Percentiles rank a stretch among this genome's conserved stretches.
These are phyloP conservation scores for Drosophila infuscata DNA, from an alignment of 2,888 invertebrate species.

Conservation along the genomic window DNA sequence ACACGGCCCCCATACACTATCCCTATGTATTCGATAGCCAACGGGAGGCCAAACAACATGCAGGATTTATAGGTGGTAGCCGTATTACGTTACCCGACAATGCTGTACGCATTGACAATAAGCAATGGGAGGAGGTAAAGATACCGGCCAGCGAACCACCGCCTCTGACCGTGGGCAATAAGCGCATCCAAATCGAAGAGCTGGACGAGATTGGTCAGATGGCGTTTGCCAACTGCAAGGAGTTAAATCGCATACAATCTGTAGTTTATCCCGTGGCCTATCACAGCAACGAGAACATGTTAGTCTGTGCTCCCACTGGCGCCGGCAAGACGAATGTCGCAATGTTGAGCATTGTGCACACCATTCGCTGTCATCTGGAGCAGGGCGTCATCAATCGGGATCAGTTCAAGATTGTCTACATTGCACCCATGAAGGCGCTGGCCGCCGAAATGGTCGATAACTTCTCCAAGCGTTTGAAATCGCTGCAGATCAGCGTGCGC, in stretches of 20 bases:
- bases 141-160: conserved; percentile 90
- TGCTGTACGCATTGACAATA: conserved; percentile 89
- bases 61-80: conserved; percentile 91
- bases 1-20: conserved; percentile 87
- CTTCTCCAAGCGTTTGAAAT: conserved; percentile 92
- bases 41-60: conserved; percentile 87
- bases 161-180: conserved; percentile 88
- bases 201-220: conserved; percentile 92
- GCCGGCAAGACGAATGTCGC: conserved; percentile 99
- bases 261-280: conserved; percentile 98
- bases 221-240: conserved; percentile 94
- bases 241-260: conserved; percentile 97
- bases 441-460: conserved; percentile 99
- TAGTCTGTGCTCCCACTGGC: conserved; percentile 99
- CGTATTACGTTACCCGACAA: conserved; percentile 93
- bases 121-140: conserved; percentile 93
- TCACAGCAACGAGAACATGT: conserved; percentile 97
- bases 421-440: conserved; percentile 99
- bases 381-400: conserved; percentile 93
- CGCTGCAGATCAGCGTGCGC: conserved; percentile 92
- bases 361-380: conserved; percentile 93
- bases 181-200: conserved; percentile 87
- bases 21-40: conserved; percentile 96
- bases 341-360: conserved; percentile 95
- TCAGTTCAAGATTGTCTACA: conserved; percentile 99